Conservation (phyloP, 2,797 vertebrate species). For the Girardinus metallicus region DNA sequence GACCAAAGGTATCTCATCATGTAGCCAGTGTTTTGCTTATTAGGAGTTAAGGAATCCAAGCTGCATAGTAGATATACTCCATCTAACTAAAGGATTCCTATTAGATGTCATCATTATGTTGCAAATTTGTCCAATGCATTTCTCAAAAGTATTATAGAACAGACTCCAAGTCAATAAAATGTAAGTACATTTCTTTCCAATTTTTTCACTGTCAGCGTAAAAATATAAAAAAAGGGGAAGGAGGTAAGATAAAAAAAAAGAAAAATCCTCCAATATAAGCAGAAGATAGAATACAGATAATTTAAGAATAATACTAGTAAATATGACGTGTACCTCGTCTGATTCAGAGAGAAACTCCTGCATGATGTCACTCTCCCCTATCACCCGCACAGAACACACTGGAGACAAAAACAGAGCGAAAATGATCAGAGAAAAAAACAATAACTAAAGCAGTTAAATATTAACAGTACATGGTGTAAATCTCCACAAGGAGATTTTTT, state of each 20-base stretch:
- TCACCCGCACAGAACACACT: conserved; percentile 95
- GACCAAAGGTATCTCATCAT: not conserved
- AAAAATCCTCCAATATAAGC: not conserved
- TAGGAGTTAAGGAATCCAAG: not conserved
- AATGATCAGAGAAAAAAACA: conserved; percentile 20
- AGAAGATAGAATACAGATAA: not conserved
- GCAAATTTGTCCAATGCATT: not conserved
- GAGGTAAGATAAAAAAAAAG: not conserved
- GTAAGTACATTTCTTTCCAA: not conserved
- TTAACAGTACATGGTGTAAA: not conserved
- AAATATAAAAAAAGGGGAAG: not conserved
- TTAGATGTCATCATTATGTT: not conserved
- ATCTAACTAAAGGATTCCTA: not conserved
- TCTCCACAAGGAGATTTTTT: not conserved
- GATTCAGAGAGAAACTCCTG: conserved; percentile 98
- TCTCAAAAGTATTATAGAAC: not conserved
- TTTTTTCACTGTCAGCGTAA: not conserved
- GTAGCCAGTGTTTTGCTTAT: not conserved
- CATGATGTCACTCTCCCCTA: conserved; percentile 97
- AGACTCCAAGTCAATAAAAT: not conserved
- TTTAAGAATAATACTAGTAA: not conserved
- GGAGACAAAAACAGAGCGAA: conserved; percentile 2
- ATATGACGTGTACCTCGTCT: conserved; percentile 85
- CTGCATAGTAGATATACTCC: not conserved
- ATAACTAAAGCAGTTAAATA: conserved; percentile 23